A percentile compares a stretch with the other conserved stretches of the same genome.
These are phyloP conservation scores for Caerostris extrusa DNA, from an alignment of 1,140 invertebrate genomes.

Conservation along the genomic window DNA sequence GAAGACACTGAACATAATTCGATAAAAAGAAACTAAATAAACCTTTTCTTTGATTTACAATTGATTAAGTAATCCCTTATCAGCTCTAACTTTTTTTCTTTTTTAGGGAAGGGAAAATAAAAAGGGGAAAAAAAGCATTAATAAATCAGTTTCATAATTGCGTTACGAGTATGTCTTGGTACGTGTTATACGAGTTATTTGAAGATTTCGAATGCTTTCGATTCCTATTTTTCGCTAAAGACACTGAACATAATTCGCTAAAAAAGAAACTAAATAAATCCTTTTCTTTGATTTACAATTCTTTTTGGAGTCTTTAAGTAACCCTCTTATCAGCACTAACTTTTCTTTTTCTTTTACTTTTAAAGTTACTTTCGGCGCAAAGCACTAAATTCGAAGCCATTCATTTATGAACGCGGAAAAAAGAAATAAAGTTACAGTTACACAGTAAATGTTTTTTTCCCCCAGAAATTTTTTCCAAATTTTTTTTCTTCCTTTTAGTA, in stretches of 20 bases:
- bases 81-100: not conserved
- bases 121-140: not conserved
- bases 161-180: not conserved
- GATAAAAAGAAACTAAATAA: conserved; percentile 24
- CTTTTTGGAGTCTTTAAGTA: conserved; percentile 49
- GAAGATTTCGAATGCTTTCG: not conserved
- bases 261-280: conserved; percentile 36
- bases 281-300: conserved; percentile 66
- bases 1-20: not conserved
- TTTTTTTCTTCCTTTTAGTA: not conserved
- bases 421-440: conserved; percentile 34
- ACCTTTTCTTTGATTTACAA: conserved; percentile 60
- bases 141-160: conserved; percentile 28
- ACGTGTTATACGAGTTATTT: not conserved
- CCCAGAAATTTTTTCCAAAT: not conserved
- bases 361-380: not conserved
- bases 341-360: not conserved
- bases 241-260: conserved; percentile 3
- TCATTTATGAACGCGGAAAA: conserved; percentile 35
- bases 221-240: not conserved
- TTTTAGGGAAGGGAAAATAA: too few species aligned
- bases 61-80: conserved; percentile 38
- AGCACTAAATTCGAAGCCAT: not conserved
- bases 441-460: not conserved
- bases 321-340: conserved; percentile 2